phyloP scores from a whole-genome alignment of 23 tunicate genomes.

The Oikopleura dioica region DNA sequence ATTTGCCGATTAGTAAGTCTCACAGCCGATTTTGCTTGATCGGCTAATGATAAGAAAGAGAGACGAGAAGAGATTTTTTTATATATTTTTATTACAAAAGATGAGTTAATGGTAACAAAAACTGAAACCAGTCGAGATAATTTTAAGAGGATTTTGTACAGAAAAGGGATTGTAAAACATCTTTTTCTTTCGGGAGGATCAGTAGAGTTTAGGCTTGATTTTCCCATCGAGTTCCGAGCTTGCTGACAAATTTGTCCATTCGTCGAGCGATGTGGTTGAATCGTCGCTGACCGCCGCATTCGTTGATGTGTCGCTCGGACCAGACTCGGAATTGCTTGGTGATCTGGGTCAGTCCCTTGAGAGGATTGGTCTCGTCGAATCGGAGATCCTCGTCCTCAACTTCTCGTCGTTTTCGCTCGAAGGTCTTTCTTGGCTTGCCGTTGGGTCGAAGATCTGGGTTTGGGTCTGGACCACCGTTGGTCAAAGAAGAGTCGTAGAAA shows the following conservation, averaged over 20 bases:
- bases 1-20: too few relatives aligned
- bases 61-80: too few relatives aligned
- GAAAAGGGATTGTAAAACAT: too few relatives aligned
- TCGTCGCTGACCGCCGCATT: background rate
- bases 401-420: background rate
- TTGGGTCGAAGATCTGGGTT: constrained; percentile 3
- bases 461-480: background rate
- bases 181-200: too few relatives aligned
- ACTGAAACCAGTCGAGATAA: too few relatives aligned
- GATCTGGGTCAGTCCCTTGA: background rate
- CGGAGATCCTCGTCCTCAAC: background rate
- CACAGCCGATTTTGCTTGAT: too few relatives aligned
- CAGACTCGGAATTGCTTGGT: background rate
- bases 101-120: too few relatives aligned
- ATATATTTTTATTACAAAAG: too few relatives aligned
- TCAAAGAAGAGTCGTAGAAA: background rate
- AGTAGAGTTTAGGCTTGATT: too few relatives aligned
- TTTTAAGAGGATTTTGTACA: too few relatives aligned
- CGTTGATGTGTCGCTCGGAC: background rate
- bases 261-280: background rate
- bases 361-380: background rate
- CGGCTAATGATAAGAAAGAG: too few relatives aligned
- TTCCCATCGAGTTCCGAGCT: too few relatives aligned
- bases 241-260: background rate
- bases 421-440: background rate